Evolutionary conservation across 1,140 invertebrate genomes (phyloP).

Genomic region (Calliphora vicina): DNA sequence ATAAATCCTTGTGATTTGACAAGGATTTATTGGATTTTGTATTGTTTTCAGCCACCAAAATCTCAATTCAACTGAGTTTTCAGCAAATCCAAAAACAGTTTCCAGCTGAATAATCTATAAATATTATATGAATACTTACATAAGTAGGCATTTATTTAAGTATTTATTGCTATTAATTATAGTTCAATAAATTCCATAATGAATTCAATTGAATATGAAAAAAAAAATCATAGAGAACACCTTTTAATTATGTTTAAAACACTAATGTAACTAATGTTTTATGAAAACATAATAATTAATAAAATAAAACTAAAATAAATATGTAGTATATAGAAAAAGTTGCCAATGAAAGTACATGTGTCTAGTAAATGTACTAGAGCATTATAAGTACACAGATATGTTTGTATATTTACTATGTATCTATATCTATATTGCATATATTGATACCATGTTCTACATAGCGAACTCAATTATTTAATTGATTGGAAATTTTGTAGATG

Average conservation of each 20-base stretch:
- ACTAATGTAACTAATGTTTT: conserved; percentile 6
- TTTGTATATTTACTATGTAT: background rate
- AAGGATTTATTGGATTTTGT: too few species aligned
- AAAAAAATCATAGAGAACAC: background rate
- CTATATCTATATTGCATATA: background rate
- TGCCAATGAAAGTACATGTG: background rate
- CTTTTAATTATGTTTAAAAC: conserved; percentile 27
- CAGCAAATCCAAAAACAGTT: too few species aligned
- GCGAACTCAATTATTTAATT: conserved; percentile 29
- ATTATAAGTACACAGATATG: background rate
- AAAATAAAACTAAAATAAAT: background rate
- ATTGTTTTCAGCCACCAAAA: too few species aligned
- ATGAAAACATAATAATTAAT: background rate
- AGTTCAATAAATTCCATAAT: too few species aligned
- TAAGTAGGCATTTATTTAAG: too few species aligned
- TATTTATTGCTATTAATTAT: too few species aligned
- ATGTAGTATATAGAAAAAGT: background rate
- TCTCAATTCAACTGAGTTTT: too few species aligned
- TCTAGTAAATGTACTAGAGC: too few species aligned
- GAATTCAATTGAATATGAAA: background rate
- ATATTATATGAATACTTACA: too few species aligned
- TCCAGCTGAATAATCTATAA: too few species aligned
- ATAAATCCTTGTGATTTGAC: too few species aligned
- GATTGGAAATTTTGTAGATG: conserved; percentile 30
- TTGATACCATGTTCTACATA: background rate